These are phyloP conservation scores for Spialia ferax DNA, from an alignment of 2,888 invertebrate genomes.

Conservation along the genomic window DNA sequence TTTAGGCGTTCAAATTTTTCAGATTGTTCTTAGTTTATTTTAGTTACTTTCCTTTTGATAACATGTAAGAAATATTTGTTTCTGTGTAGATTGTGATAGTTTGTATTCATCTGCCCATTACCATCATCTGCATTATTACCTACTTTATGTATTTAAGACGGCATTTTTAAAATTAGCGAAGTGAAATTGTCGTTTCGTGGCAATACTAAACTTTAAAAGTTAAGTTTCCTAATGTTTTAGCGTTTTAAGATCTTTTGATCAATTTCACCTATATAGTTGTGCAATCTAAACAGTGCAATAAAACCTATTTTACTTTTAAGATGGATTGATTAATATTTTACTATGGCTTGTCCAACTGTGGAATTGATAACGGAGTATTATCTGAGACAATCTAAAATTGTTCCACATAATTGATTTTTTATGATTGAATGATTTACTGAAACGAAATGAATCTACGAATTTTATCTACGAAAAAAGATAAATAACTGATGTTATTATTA, in stretches of 20 bases:
- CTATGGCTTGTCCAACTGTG: slow-evolving; percentile 8
- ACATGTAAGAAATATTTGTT: neutral
- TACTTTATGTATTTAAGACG: too few relatives aligned
- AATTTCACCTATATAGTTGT: slow-evolving; percentile 10
- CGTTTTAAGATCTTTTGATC: neutral
- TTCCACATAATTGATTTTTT: too few relatives aligned
- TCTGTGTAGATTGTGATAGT: too few relatives aligned
- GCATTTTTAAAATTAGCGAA: too few relatives aligned
- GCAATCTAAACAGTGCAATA: slow-evolving; percentile 33
- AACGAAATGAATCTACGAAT: neutral
- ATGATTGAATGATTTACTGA: too few relatives aligned
- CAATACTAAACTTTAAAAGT: too few relatives aligned
- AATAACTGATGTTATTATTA: neutral
- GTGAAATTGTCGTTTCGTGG: too few relatives aligned
- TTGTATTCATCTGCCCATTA: too few relatives aligned
- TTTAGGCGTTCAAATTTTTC: neutral
- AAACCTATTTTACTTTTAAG: slow-evolving; percentile 12
- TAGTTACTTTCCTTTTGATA: neutral
- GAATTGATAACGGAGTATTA: neutral
- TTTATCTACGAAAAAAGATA: neutral
- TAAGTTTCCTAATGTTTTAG: neutral
- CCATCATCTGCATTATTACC: too few relatives aligned
- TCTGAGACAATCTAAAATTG: neutral
- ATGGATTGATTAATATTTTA: too few relatives aligned
- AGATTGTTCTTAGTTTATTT: neutral